Conservation (phyloP, 2,888 invertebrate species). For the Xestia c-nigrum region DNA sequence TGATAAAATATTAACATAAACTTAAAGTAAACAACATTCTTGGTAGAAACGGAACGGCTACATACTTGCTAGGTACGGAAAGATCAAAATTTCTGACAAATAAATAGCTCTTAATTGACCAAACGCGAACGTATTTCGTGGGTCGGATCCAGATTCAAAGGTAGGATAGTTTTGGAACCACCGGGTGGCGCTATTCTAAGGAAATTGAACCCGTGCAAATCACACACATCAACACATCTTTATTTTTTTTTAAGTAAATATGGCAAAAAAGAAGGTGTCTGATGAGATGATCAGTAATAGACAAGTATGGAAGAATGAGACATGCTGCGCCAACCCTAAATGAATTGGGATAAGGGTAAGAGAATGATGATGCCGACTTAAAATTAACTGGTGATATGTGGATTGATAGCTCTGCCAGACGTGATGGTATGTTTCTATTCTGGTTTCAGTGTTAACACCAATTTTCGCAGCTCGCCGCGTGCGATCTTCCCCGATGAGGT, state of each 20-base stretch:
- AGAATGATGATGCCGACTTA: too few species aligned
- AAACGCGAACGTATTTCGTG: not conserved
- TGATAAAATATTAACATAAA: not conserved
- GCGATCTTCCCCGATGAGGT: constrained; percentile 71
- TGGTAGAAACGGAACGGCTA: too few species aligned
- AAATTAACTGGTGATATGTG: not conserved
- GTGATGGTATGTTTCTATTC: constrained; percentile 50
- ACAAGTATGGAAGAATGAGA: too few species aligned
- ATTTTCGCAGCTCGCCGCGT: constrained; percentile 68
- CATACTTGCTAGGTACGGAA: not conserved
- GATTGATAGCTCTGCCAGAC: not conserved
- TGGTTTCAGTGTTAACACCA: constrained; percentile 67
- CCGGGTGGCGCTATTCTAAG: not conserved
- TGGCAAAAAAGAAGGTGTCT: too few species aligned
- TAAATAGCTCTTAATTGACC: not conserved
- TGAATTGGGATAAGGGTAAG: too few species aligned
- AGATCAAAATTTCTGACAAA: not conserved
- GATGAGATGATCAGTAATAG: too few species aligned
- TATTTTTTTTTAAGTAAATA: too few species aligned
- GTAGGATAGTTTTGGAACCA: not conserved
- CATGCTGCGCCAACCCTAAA: too few species aligned
- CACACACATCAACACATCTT: too few species aligned
- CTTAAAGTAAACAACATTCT: too few species aligned
- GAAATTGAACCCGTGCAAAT: too few species aligned
- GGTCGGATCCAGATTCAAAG: not conserved